Conservation (phyloP, 1,140 invertebrate genomes). For the Atta colombica region DNA sequence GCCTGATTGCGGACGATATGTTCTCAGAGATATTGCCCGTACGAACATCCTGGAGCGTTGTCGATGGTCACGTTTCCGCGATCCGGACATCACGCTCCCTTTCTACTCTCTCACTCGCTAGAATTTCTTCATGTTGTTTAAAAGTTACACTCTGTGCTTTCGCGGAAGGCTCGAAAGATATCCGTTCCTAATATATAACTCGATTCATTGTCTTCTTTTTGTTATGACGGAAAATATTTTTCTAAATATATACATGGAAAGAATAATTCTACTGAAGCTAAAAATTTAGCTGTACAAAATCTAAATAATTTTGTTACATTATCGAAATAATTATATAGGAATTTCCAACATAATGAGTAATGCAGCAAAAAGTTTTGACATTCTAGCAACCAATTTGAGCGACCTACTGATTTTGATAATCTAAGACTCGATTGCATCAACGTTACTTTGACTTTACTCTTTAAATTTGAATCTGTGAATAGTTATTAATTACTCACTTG, state of each 20-base stretch:
- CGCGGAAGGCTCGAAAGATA: constrained; percentile 17
- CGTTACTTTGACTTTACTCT: too few species aligned
- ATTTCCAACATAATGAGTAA: too few species aligned
- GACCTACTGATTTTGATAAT: too few species aligned
- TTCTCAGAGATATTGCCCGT: constrained; percentile 71
- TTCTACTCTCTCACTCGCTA: constrained; percentile 67
- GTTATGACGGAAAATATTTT: neutral
- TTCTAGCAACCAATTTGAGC: too few species aligned
- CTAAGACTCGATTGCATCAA: too few species aligned
- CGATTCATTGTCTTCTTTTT: neutral
- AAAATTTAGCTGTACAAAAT: too few species aligned
- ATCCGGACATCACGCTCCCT: constrained; percentile 74
- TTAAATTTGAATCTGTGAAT: too few species aligned
- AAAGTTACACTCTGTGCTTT: constrained; percentile 20
- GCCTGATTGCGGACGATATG: constrained; percentile 77
- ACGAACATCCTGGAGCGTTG: constrained; percentile 75
- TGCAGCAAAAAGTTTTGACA: too few species aligned
- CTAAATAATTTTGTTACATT: too few species aligned
- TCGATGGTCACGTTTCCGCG: constrained; percentile 77
- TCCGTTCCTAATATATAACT: constrained; percentile 21
- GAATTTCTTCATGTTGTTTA: constrained; percentile 57
- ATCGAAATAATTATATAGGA: too few species aligned
- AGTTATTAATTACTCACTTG: too few species aligned
- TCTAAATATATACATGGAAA: neutral
- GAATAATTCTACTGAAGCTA: too few species aligned